Evolutionary conservation across 2,113 vertebrate species (phyloP).

Genomic region (Pygoscelis antarcticus): DNA sequence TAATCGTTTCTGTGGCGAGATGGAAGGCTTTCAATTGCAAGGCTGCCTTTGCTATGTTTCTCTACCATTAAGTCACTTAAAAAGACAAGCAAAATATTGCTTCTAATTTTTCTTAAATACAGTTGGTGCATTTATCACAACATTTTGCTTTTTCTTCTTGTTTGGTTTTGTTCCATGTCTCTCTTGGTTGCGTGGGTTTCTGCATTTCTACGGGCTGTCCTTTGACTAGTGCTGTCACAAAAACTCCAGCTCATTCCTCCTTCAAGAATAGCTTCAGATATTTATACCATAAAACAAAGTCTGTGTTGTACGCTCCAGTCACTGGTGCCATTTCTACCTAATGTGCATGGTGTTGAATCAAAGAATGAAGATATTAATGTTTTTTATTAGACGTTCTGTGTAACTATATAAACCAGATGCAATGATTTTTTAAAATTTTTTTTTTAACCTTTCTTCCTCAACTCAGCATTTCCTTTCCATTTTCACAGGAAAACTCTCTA

Average conservation of each 20-base stretch:
- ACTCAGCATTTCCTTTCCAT: neutral
- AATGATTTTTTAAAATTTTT: neutral
- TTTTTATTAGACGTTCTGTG: neutral
- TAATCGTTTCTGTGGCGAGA: neutral
- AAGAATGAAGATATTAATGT: neutral
- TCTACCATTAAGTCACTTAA: conserved; percentile 24
- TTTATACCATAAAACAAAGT: neutral
- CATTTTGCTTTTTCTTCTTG: conserved; percentile 51
- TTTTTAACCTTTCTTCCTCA: neutral
- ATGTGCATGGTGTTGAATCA: neutral
- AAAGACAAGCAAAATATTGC: conserved; percentile 51
- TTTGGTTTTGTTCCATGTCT: conserved; percentile 29
- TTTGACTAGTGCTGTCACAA: conserved; percentile 33
- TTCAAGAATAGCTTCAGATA: conserved; percentile 12
- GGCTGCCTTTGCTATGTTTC: neutral
- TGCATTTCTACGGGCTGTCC: conserved; percentile 23
- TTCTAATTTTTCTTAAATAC: conserved; percentile 58
- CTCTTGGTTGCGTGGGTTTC: conserved; percentile 39
- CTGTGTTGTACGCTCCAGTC: neutral
- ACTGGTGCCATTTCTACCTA: neutral
- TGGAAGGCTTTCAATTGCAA: neutral
- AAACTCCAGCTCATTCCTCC: neutral
- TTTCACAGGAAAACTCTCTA: neutral
- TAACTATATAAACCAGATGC: neutral
- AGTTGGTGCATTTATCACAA: conserved; percentile 61